Percentiles rank a stretch among this genome's conserved stretches.
phyloP scores from a whole-genome alignment of 35 echinoderm and acorn worm species.

The Holothuria glaberrima region DNA sequence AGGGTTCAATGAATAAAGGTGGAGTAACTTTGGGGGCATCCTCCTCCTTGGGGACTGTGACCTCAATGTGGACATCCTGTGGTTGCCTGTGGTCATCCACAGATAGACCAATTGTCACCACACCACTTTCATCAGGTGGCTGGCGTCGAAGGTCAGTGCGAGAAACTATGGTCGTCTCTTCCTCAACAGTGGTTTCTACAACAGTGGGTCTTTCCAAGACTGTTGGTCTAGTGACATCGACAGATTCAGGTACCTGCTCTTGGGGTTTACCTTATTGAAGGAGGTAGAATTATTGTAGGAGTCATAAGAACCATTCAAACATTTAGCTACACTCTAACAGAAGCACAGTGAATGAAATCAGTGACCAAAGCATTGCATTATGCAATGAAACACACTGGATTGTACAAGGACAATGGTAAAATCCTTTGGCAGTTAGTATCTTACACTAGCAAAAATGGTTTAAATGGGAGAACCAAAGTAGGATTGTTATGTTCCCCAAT shows the following conservation, averaged over 20 bases:
- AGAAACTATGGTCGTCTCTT: conserved; percentile 64
- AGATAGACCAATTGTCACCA: conserved; percentile 63
- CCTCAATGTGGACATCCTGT: conserved; percentile 73
- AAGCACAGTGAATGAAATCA: too few species aligned
- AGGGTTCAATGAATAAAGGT: conserved; percentile 73
- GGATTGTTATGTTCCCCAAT: too few species aligned
- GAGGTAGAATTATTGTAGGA: too few species aligned
- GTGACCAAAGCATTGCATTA: too few species aligned
- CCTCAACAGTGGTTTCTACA: conserved; percentile 34
- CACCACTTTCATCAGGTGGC: conserved; percentile 55
- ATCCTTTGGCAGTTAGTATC: too few species aligned
- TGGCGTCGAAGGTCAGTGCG: conserved; percentile 24
- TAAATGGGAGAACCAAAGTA: too few species aligned
- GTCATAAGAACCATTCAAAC: background rate
- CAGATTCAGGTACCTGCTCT: conserved; percentile 4
- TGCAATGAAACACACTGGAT: too few species aligned
- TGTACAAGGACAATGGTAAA: too few species aligned
- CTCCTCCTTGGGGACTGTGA: conserved; percentile 54
- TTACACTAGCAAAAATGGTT: too few species aligned
- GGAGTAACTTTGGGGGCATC: conserved; percentile 49
- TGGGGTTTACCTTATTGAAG: conserved; percentile 10
- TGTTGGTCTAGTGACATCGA: conserved; percentile 8
- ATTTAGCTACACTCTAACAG: too few species aligned
- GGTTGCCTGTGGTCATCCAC: conserved; percentile 67
- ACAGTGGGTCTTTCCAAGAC: background rate